Evolutionary conservation across 2,888 invertebrate genomes (phyloP), one percentile per base, ranked within the genome.

Genomic region (Cactoblastis cactorum): DNA sequence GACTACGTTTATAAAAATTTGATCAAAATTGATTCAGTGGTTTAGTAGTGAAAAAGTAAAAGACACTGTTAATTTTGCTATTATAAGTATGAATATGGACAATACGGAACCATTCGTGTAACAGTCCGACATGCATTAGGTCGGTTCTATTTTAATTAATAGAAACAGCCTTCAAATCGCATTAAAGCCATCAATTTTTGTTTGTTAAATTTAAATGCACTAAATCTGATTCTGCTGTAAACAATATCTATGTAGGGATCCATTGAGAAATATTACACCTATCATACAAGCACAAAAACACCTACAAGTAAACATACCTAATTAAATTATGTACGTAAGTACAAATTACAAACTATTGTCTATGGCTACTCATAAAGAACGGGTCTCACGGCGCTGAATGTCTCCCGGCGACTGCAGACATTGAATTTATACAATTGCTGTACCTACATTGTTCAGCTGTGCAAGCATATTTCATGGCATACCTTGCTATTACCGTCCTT

Each of bases 391-490:
- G 17, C 15, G 22, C 9, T 17, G 28, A 43, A 43, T 41, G 39
- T 43, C 28, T 43, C 28, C 28, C 43, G 28, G 43, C 14, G 41
- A 41, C 19, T 12, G 39, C 22, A 41, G 19, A 22, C 39, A 43
- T 43, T 28, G 43, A 28, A 43, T 43, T 43, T 43, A 17, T 43
- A 15, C 43, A 43, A 43, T 43, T 43, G 24, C 32, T 32, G 22
- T 43, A 28, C 32, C 43, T 28, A 43, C 43, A 43, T 43, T 43
- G 43, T 43, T 43, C 15, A 43, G 28, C n/a, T n/a, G n/a, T n/a
- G n/a, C n/a, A n/a, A n/a, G n/a, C 43, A 17, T 14, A 24, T 28
- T 43, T 28, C 43, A 28, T 28, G 15, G 43, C 32, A 43, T 43
- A 17, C 43, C 28, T 43, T 15, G 43, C 32, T 43, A 5, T 32